These are phyloP conservation scores for Forbesichthys papilliferus DNA, from an alignment of 2,113 vertebrate genomes.

Conservation along the genomic window DNA sequence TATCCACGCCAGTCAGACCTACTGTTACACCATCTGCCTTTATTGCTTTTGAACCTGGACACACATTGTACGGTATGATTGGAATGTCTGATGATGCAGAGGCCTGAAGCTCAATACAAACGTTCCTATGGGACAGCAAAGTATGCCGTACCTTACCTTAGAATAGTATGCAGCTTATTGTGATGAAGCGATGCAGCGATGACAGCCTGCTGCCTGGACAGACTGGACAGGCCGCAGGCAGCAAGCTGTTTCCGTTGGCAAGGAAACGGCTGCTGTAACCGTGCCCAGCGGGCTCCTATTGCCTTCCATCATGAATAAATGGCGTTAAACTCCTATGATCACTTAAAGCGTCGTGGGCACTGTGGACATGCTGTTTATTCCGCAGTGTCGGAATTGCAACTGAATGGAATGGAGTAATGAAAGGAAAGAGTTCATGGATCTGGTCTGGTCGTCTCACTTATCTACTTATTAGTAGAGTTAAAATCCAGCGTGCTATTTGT, in stretches of 20 bases:
- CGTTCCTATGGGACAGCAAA: too few relatives aligned
- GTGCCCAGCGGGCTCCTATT: slow-evolving; percentile 47
- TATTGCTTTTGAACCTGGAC: too few relatives aligned
- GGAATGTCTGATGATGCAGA: too few relatives aligned
- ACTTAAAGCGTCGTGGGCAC: slow-evolving; percentile 67
- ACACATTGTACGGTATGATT: too few relatives aligned
- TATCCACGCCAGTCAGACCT: too few relatives aligned
- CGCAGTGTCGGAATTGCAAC: slow-evolving; percentile 22
- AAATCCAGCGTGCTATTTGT: too few relatives aligned
- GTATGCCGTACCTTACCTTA: too few relatives aligned
- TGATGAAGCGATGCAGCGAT: slow-evolving; percentile 20
- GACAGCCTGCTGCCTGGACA: slow-evolving; percentile 6
- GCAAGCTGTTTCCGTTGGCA: slow-evolving; percentile 36
- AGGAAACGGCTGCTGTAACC: slow-evolving; percentile 51
- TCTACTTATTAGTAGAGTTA: too few relatives aligned
- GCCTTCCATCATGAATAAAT: slow-evolving; percentile 66
- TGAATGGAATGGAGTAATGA: slow-evolving; percentile 13
- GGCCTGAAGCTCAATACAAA: too few relatives aligned
- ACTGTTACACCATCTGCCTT: too few relatives aligned
- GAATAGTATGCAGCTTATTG: slow-evolving; percentile 12
- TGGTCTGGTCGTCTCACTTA: too few relatives aligned
- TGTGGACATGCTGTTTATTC: slow-evolving; percentile 19
- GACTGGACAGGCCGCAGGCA: slow-evolving; percentile 15
- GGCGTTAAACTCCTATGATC: slow-evolving; percentile 75
- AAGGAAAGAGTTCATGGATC: slow-evolving; percentile 2